These are phyloP conservation scores for Ophonus ardosiacus DNA, from an alignment of 2,888 invertebrate species.

Conservation along the genomic window DNA sequence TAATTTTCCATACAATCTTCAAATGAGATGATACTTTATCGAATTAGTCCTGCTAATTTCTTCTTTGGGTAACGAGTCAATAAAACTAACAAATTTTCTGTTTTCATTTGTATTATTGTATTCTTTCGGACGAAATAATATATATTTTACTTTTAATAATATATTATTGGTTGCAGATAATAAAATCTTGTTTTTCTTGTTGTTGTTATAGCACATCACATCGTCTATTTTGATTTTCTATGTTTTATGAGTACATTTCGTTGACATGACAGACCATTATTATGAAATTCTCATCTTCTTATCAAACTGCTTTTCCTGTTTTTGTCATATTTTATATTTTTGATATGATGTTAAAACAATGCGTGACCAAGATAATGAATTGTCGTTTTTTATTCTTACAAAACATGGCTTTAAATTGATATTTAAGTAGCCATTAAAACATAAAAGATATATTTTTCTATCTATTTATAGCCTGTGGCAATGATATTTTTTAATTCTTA, in stretches of 20 bases:
- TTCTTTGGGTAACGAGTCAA: too few species aligned
- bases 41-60: too few species aligned
- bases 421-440: neutral
- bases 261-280: neutral
- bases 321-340: conserved; percentile 4
- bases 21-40: too few species aligned
- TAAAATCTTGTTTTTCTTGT: neutral
- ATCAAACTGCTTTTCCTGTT: conserved; percentile 40
- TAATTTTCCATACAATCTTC: too few species aligned
- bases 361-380: conserved; percentile 13
- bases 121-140: too few species aligned
- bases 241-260: neutral
- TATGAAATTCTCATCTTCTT: conserved; percentile 5
- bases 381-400: neutral
- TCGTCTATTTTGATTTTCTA: neutral
- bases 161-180: too few species aligned
- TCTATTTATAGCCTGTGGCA: neutral
- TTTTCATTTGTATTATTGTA: too few species aligned
- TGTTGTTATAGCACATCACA: too few species aligned
- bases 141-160: too few species aligned
- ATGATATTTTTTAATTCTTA: conserved; percentile 2
- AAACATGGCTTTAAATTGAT: conserved; percentile 20
- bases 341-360: conserved; percentile 24
- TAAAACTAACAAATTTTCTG: too few species aligned
- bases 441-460: neutral